These are phyloP conservation scores for Petrocephalus zakoni DNA, from an alignment of 2,113 vertebrate genomes.

Conservation along the genomic window DNA sequence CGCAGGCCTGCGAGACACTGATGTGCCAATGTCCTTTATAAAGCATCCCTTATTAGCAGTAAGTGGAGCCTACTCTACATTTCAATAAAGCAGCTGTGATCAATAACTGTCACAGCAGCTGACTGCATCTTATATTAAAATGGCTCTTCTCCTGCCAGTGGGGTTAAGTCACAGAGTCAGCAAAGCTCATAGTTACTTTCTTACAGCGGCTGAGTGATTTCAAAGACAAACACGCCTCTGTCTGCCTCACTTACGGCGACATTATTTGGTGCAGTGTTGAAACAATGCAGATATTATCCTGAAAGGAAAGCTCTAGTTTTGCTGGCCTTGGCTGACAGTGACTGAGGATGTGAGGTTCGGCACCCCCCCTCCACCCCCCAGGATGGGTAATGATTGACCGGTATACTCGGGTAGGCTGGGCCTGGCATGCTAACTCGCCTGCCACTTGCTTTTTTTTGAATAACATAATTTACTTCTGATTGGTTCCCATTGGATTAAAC, in stretches of 20 bases:
- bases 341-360: background rate
- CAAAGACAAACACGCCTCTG: conserved; percentile 23
- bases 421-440: background rate
- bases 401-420: background rate
- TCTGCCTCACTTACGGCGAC: conserved; percentile 18
- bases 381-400: background rate
- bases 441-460: background rate
- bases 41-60: conserved; percentile 35
- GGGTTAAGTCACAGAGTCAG: conserved; percentile 30
- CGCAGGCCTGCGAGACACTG: background rate
- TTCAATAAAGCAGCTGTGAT: conserved; percentile 41
- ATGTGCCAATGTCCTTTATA: conserved; percentile 35
- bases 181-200: conserved; percentile 25
- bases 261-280: conserved; percentile 7
- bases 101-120: conserved; percentile 42
- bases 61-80: conserved; percentile 35
- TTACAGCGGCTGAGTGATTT: conserved; percentile 13
- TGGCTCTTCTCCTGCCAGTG: conserved; percentile 23
- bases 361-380: background rate
- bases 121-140: conserved; percentile 38
- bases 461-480: background rate
- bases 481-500: background rate
- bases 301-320: background rate
- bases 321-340: background rate
- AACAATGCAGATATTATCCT: conserved; percentile 3